Percentiles rank a stretch among this genome's conserved stretches.
Evolutionary conservation across 2,888 invertebrate genomes (phyloP).

Genomic region (Latheticus oryzae): DNA sequence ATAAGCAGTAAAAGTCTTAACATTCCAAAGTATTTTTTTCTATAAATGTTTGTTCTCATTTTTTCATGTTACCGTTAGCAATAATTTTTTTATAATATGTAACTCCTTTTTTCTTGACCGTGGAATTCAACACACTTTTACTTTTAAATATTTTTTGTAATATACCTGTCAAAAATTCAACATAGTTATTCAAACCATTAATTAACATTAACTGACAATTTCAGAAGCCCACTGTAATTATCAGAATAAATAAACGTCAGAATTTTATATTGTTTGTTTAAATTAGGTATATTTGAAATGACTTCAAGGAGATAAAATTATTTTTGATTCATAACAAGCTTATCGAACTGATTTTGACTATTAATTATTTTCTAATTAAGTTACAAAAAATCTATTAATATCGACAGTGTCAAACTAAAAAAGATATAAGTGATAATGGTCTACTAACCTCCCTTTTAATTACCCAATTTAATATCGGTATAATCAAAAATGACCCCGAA

Average conservation of each 20-base stretch:
- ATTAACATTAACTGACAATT: constrained; percentile 15
- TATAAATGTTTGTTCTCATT: too few relatives aligned
- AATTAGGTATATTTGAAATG: constrained; percentile 7
- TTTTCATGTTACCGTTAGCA: too few relatives aligned
- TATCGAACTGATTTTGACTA: constrained; percentile 7
- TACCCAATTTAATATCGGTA: constrained; percentile 22
- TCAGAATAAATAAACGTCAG: constrained; percentile 14
- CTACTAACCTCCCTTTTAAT: constrained; percentile 33
- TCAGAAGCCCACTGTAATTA: constrained; percentile 13
- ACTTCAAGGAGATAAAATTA: constrained; percentile 28
- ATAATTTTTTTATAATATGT: too few relatives aligned
- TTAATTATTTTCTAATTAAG: constrained; percentile 28
- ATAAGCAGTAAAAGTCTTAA: too few relatives aligned
- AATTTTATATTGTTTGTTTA: not conserved
- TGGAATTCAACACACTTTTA: constrained; percentile 4
- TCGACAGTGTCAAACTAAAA: not conserved
- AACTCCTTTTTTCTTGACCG: too few relatives aligned
- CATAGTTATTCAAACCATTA: constrained; percentile 3
- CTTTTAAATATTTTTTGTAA: constrained; percentile 4
- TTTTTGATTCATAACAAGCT: constrained; percentile 3
- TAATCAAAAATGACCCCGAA: constrained; percentile 38
- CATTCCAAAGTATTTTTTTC: too few relatives aligned
- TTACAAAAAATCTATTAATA: constrained; percentile 1
- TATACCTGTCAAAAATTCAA: constrained; percentile 3
- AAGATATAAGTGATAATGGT: constrained; percentile 26